These are phyloP conservation scores for Hetaerina americana DNA, from an alignment of 1,140 invertebrate species.

Conservation along the genomic window DNA sequence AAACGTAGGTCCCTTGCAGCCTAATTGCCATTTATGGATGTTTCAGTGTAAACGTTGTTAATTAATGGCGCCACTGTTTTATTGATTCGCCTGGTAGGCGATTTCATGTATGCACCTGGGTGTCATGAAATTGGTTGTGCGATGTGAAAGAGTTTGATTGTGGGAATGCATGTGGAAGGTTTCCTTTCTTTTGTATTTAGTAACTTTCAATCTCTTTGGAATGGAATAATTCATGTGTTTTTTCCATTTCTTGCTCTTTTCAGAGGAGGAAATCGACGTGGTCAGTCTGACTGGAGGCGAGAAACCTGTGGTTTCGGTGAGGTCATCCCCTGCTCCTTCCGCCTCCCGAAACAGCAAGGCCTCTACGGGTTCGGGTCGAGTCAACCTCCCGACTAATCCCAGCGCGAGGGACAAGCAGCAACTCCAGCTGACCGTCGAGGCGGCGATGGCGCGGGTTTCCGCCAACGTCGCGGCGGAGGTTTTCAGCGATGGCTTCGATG, in stretches of 20 bases:
- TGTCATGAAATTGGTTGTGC: too few relatives aligned
- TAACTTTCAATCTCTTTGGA: too few relatives aligned
- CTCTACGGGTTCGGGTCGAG: neutral
- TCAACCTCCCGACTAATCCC: constrained; percentile 42
- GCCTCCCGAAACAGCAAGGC: neutral
- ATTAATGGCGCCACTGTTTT: too few relatives aligned
- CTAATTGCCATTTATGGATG: too few relatives aligned
- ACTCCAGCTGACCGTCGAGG: constrained; percentile 42
- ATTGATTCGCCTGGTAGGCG: too few relatives aligned
- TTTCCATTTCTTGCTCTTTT: constrained; percentile 25
- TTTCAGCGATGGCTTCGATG: neutral
- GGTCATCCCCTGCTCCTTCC: constrained; percentile 27
- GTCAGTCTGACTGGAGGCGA: constrained; percentile 48
- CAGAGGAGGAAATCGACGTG: constrained; percentile 76
- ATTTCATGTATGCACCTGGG: too few relatives aligned
- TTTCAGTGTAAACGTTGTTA: too few relatives aligned
- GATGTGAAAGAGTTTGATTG: too few relatives aligned
- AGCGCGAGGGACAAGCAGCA: constrained; percentile 43
- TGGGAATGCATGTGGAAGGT: too few relatives aligned
- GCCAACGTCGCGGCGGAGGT: constrained; percentile 1
- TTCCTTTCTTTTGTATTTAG: too few relatives aligned
- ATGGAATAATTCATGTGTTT: too few relatives aligned
- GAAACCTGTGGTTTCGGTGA: constrained; percentile 16
- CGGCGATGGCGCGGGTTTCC: constrained; percentile 18
- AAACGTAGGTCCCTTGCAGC: too few relatives aligned